Percentiles rank a stretch among this genome's conserved stretches.
Evolutionary conservation across 2,888 invertebrate genomes (phyloP).

Genomic region (Chrysodeixis includens): DNA sequence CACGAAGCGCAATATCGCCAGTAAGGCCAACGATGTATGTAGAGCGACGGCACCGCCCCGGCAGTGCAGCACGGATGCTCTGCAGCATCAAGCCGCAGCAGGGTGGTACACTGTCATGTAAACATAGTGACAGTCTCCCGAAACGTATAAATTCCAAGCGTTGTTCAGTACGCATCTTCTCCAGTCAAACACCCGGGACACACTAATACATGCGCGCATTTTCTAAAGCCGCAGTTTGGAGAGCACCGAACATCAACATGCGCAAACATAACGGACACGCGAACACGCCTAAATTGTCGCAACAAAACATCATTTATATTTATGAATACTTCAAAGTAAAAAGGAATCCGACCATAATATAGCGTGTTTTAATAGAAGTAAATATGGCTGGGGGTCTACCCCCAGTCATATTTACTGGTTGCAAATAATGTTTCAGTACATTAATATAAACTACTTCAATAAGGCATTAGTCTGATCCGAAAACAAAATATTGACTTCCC

Average conservation of each 20-base stretch:
- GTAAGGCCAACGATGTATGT: conserved; percentile 7
- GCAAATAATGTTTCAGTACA: no score
- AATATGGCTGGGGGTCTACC: no score
- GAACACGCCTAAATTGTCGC: conserved; percentile 18
- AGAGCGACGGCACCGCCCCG: neutral
- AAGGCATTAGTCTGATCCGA: no score
- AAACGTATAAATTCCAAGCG: neutral
- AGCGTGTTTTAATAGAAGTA: no score
- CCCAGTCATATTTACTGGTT: no score
- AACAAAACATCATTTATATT: conserved; percentile 3
- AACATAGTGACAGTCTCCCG: neutral
- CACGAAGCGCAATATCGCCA: conserved; percentile 26
- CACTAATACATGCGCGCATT: neutral
- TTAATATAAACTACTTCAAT: no score
- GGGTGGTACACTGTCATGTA: no score
- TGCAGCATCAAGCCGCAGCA: neutral
- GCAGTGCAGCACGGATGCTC: neutral
- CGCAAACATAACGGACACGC: conserved; percentile 15
- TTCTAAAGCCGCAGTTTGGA: conserved; percentile 29
- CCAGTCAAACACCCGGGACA: neutral
- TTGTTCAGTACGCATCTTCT: neutral
- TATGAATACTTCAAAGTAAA: neutral
- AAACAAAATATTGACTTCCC: no score
- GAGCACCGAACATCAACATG: conserved; percentile 24
- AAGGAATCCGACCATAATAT: no score